These are phyloP conservation scores for Canis aureus DNA, from an alignment of 2,113 vertebrate species.

Conservation along the genomic window DNA sequence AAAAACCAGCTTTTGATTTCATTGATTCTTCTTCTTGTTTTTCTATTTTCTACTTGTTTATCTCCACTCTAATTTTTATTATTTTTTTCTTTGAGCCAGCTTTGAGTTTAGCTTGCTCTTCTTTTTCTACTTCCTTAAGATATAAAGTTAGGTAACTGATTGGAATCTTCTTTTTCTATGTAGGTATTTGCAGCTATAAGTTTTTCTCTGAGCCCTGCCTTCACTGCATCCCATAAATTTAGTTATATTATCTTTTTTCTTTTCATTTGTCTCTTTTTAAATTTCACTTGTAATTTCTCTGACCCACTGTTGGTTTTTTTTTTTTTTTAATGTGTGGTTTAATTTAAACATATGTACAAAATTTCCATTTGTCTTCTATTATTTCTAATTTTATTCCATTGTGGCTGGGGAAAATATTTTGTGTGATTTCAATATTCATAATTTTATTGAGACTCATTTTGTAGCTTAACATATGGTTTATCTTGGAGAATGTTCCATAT, in stretches of 20 bases:
- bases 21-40: not conserved
- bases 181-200: not conserved
- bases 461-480: not conserved
- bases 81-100: not conserved
- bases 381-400: not conserved
- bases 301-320: no score
- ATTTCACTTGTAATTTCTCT: no score
- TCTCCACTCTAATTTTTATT: not conserved
- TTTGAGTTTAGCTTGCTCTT: not conserved
- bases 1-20: not conserved
- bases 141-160: not conserved
- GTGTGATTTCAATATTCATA: not conserved
- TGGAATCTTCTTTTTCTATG: not conserved
- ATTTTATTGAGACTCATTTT: not conserved
- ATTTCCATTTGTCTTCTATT: no score
- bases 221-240: no score
- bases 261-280: no score
- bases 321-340: no score
- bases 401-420: not conserved
- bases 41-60: not conserved
- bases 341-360: no score
- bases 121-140: not conserved
- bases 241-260: no score
- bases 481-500: not conserved
- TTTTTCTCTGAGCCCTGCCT: no score